These are phyloP conservation scores for Drosophila subsilvestris DNA, from an alignment of 2,888 invertebrate genomes.

Conservation along the genomic window DNA sequence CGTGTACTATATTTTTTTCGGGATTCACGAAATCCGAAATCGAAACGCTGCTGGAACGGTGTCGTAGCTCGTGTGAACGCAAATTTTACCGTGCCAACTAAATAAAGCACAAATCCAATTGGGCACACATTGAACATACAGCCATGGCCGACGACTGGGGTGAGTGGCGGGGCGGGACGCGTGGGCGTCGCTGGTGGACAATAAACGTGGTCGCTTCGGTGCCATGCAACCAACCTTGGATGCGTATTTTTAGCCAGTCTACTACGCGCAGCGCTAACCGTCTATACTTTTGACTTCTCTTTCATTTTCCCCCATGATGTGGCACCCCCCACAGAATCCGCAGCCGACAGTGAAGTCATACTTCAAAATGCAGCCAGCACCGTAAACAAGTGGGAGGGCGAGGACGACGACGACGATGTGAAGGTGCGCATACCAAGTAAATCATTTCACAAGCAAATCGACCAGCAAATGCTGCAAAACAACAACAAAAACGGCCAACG, in stretches of 20 bases:
- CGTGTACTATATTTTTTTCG: constrained; percentile 7
- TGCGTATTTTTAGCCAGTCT: constrained; percentile 42
- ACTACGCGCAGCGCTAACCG: constrained; percentile 10
- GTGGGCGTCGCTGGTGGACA: constrained; percentile 45
- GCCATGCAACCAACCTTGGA: constrained; percentile 45
- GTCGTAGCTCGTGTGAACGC: constrained; percentile 21
- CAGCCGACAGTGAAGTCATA: constrained; percentile 87
- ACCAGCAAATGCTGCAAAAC: background rate
- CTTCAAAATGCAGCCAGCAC: constrained; percentile 87
- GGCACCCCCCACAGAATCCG: constrained; percentile 73
- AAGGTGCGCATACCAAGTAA: constrained; percentile 86
- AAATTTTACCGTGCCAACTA: constrained; percentile 19
- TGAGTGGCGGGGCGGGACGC: constrained; percentile 82
- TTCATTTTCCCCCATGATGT: constrained; percentile 29
- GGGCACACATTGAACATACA: constrained; percentile 24
- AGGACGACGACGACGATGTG: constrained; percentile 93
- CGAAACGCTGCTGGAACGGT: constrained; percentile 29
- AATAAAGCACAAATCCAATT: constrained; percentile 34
- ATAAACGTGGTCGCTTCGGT: constrained; percentile 58
- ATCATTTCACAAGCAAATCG: background rate
- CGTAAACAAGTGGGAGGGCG: constrained; percentile 93
- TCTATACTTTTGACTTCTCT: constrained; percentile 22
- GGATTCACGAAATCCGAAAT: constrained; percentile 43
- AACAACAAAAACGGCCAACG: constrained; percentile 12
- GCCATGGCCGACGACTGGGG: constrained; percentile 90